A percentile compares a stretch with the other conserved stretches of the same genome.
Evolutionary conservation across 2,888 invertebrate genomes (phyloP).

Genomic region (Chloroclystis v-ata): DNA sequence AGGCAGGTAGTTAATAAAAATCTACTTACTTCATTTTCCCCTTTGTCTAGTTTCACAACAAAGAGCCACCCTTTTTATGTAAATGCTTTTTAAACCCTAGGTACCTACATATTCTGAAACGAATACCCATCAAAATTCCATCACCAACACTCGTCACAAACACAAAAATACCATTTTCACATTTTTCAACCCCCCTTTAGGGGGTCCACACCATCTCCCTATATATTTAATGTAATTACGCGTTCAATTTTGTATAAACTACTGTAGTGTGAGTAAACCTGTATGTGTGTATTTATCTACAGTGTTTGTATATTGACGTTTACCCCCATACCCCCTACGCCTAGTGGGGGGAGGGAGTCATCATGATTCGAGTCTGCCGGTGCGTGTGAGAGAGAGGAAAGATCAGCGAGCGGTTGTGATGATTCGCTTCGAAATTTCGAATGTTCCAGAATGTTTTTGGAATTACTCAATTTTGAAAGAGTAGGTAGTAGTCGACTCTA

Average conservation of each 20-base stretch:
- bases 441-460: background rate
- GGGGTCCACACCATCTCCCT: constrained; percentile 24
- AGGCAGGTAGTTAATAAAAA: background rate
- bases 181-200: constrained; percentile 39
- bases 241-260: constrained; percentile 67
- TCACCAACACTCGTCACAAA: constrained; percentile 25
- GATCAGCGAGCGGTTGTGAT: constrained; percentile 28
- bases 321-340: constrained; percentile 30
- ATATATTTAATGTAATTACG: constrained; percentile 68
- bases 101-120: background rate
- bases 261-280: constrained; percentile 7
- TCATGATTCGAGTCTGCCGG: constrained; percentile 69
- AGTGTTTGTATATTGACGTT: constrained; percentile 64
- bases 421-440: background rate
- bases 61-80: background rate
- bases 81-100: constrained; percentile 1
- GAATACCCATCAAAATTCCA: constrained; percentile 12
- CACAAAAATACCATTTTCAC: constrained; percentile 48
- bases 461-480: no score
- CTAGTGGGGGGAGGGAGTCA: constrained; percentile 25
- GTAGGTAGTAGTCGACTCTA: no score
- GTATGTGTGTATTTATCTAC: constrained; percentile 63
- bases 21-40: no score
- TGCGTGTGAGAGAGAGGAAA: constrained; percentile 52
- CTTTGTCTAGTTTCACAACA: no score